Base-by-base conservation (phyloP, 2,888 invertebrate genomes). In the Eristalinus aeneus region DNA sequence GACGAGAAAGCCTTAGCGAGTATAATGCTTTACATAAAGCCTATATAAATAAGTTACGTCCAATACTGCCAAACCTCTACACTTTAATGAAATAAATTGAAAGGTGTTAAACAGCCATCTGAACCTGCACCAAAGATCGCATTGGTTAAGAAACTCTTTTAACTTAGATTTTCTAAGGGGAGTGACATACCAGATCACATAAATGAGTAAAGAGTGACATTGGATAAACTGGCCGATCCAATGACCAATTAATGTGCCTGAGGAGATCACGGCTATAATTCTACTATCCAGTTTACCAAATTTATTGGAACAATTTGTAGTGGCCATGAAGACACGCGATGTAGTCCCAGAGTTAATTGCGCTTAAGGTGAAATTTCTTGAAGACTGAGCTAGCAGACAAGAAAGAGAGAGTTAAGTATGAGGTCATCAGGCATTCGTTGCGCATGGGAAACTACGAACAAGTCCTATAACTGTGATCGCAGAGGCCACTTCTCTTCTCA, bases 1-100 rank as follows among this genome's bases (percentile, higher is more conserved):
- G 83, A 87, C n/a, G 85, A 83, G n/a, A 88, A 88, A 53, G 87
- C 85, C 0, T 20, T 86, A n/a, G 83, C 83, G 1, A 77, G 71
- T 2, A 88, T 88, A 16, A 65, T 84, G 56, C 16, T 88, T 0
- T 79, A 73, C 10, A 23, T 88, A 12, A 87, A 88, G 36, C 20
- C 81, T 23, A 67, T 87, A 0, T 85, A 88, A 46, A 6, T 88
- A n/a, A 77, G 77, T 20, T 74, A 87, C 46, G 58, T 81, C 5
- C 86, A 77, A 16, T 11, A 76, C n/a, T 87, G 80, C n/a, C 32
- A 31, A 54, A 78, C 80, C 0, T 69, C 85, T 10, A 63, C 54
- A 12, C 53, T 27, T 6, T 81, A 81, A 11, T 88, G 84, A 81
- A 54, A 71, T 9, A 85, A 75, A 31, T 16, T 88, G 1, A 61